phyloP scores from a whole-genome alignment of 2,888 invertebrate genomes.

The Trachelus tabidus region DNA sequence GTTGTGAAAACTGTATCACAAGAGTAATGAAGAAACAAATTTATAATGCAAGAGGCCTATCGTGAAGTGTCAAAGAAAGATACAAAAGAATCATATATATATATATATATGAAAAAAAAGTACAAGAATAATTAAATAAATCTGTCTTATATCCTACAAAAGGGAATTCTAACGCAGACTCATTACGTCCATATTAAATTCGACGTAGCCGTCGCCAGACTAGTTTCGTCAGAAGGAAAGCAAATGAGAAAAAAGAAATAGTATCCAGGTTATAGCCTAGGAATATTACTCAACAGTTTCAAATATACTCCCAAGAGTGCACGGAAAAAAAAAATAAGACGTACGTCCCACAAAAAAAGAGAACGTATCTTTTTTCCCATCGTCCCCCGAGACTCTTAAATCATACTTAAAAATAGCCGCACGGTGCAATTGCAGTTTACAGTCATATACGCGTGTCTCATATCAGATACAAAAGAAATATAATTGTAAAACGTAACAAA shows the following conservation, averaged over 20 bases:
- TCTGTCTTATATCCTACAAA: neutral
- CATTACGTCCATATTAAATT: neutral
- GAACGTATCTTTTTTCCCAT: neutral
- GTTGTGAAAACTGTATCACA: neutral
- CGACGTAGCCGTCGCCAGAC: neutral
- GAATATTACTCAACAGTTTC: neutral
- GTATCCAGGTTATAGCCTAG: neutral
- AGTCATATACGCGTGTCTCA: neutral
- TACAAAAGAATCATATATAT: neutral
- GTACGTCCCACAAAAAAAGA: neutral
- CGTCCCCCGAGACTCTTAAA: neutral
- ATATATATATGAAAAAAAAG: neutral
- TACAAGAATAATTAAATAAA: neutral
- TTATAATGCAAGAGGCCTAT: neutral
- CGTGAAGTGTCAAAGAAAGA: neutral
- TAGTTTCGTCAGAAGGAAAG: neutral
- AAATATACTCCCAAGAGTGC: neutral
- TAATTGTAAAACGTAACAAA: constrained; percentile 40
- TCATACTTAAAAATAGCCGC: neutral
- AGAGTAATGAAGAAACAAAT: neutral
- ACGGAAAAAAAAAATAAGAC: neutral
- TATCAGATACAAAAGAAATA: constrained; percentile 28
- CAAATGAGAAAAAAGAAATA: neutral
- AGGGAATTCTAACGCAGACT: neutral
- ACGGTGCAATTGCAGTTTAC: neutral